These are phyloP conservation scores for Calidris pugnax DNA, from an alignment of 2,113 vertebrate species.

Conservation along the genomic window DNA sequence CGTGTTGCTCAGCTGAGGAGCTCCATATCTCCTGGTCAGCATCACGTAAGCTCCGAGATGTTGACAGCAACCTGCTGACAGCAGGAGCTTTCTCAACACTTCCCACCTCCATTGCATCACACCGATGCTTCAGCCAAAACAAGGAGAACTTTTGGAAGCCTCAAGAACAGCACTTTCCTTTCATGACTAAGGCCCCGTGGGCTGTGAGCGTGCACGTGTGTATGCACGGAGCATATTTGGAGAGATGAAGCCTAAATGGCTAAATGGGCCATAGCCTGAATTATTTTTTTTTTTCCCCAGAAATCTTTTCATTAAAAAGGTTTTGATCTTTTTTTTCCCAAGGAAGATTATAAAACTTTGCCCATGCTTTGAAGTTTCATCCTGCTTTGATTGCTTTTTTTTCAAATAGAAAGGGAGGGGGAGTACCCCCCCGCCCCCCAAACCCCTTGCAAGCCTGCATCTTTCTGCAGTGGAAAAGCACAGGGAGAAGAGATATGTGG, in stretches of 20 bases:
- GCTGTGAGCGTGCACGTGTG: not conserved
- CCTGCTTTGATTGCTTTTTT: not conserved
- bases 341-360: not conserved
- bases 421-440: not conserved
- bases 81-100: not conserved
- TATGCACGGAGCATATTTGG: not conserved
- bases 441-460: not conserved
- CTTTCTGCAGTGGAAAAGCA: not conserved
- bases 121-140: not conserved
- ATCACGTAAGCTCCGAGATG: not conserved
- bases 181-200: not conserved
- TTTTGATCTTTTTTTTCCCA: not conserved
- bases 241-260: not conserved
- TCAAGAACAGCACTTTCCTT: not conserved
- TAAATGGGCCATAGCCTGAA: not conserved
- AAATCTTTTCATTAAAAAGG: not conserved
- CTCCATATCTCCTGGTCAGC: not conserved
- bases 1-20: not conserved
- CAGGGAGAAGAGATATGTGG: accelerated
- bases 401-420: not conserved
- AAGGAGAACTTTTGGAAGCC: not conserved
- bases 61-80: not conserved
- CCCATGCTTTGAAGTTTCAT: not conserved
- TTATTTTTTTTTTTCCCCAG: not conserved
- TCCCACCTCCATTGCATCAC: not conserved